Conservation (phyloP, 1,140 invertebrate genomes). For the Drosophila sproati region DNA sequence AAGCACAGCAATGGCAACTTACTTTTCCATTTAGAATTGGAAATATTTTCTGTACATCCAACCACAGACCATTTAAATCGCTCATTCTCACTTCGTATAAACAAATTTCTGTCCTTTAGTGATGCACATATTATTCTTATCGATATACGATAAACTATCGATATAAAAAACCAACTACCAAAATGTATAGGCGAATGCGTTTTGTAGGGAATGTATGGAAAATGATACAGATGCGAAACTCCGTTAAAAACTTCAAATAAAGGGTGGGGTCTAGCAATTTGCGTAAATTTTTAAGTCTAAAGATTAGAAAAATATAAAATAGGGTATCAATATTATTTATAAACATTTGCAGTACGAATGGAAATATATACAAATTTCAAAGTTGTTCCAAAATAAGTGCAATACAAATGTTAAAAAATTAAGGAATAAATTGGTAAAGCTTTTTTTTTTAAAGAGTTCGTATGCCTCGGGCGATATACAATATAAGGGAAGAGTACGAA, state of each 20-base stretch:
- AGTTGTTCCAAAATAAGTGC: too few species aligned
- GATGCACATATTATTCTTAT: background rate
- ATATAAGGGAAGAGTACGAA: too few species aligned
- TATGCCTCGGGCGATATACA: too few species aligned
- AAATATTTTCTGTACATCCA: constrained; percentile 61
- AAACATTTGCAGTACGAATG: too few species aligned
- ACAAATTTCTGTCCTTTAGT: constrained; percentile 6
- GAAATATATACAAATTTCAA: too few species aligned
- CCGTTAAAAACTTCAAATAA: too few species aligned
- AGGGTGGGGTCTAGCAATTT: background rate
- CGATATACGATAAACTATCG: background rate
- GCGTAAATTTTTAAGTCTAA: background rate
- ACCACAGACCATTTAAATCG: constrained; percentile 60
- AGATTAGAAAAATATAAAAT: too few species aligned
- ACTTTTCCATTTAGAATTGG: constrained; percentile 63
- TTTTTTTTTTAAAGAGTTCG: too few species aligned
- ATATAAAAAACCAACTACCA: background rate
- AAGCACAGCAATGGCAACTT: background rate
- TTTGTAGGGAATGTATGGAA: background rate
- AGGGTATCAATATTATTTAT: too few species aligned
- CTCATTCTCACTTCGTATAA: constrained; percentile 35
- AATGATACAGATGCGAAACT: background rate
- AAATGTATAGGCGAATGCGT: background rate
- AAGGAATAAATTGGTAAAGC: too few species aligned
- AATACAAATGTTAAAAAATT: too few species aligned